These are phyloP conservation scores for Stenoptilia bipunctidactyla DNA, from an alignment of 2,888 invertebrate genomes.

Conservation along the genomic window DNA sequence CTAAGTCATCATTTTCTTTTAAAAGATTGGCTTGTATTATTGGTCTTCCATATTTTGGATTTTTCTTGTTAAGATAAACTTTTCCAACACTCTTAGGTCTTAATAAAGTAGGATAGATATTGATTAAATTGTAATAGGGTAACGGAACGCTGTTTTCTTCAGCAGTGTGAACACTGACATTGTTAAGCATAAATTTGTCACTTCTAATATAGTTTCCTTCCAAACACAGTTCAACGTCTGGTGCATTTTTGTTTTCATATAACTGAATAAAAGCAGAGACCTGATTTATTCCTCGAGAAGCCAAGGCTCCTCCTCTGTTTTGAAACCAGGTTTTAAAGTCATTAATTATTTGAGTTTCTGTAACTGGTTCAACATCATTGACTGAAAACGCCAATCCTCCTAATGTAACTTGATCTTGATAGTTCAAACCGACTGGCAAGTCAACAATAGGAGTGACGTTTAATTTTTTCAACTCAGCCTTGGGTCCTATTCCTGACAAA, in stretches of 20 bases:
- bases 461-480: conserved; percentile 39
- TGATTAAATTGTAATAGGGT: conserved; percentile 56
- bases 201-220: conserved; percentile 59
- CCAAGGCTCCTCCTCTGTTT: conserved; percentile 45
- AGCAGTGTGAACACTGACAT: conserved; percentile 45
- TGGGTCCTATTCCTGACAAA: conserved; percentile 55
- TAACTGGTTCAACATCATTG: conserved; percentile 38
- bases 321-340: conserved; percentile 63
- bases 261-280: conserved; percentile 57
- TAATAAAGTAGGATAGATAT: conserved; percentile 48
- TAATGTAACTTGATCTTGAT: conserved; percentile 58
- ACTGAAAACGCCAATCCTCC: conserved; percentile 53
- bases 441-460: conserved; percentile 42
- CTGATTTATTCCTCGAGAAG: conserved; percentile 57
- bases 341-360: conserved; percentile 40
- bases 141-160: conserved; percentile 54
- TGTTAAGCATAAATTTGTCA: conserved; percentile 59
- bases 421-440: conserved; percentile 53
- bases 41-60: conserved; percentile 59
- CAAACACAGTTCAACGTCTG: conserved; percentile 51
- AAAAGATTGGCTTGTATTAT: conserved; percentile 56
- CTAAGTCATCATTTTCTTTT: conserved; percentile 56
- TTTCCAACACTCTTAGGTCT: conserved; percentile 58
- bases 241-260: conserved; percentile 52
- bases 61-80: conserved; percentile 51